Percentiles rank a stretch among this genome's conserved stretches.
phyloP scores from a whole-genome alignment of 2,113 vertebrate genomes.

The Rousettus leschenaultii region DNA sequence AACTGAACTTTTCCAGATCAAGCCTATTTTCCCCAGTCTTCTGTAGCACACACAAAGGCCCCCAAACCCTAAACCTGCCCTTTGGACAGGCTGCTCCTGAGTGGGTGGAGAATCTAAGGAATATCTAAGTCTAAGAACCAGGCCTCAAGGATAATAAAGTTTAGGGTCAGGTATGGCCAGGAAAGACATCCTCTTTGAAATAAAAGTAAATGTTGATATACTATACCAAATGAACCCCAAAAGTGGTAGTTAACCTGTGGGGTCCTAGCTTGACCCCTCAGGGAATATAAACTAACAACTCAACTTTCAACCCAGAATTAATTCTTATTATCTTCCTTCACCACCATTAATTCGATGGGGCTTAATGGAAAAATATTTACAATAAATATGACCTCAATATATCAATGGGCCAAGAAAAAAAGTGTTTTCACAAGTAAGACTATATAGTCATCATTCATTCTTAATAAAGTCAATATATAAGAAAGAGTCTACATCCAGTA shows the following conservation, averaged over 20 bases:
- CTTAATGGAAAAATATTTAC: neutral
- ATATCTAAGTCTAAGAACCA: neutral
- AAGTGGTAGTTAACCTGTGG: neutral
- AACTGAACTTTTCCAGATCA: neutral
- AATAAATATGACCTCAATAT: neutral
- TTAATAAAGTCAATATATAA: conserved; percentile 23
- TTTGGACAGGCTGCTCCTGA: neutral
- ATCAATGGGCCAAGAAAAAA: conserved; percentile 19
- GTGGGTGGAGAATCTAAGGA: neutral
- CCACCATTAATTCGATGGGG: neutral
- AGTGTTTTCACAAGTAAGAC: neutral
- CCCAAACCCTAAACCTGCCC: neutral
- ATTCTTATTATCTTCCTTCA: conserved; percentile 6
- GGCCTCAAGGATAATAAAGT: neutral
- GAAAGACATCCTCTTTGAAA: neutral
- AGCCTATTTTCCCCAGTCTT: neutral
- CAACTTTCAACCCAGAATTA: neutral
- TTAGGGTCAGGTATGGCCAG: neutral
- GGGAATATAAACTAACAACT: conserved; percentile 25
- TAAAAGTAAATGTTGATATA: neutral
- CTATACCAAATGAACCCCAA: neutral
- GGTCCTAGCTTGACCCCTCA: neutral
- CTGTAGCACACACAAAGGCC: neutral
- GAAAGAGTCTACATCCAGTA: neutral
- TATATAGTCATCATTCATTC: neutral